Conservation (phyloP, 2,113 vertebrate genomes). For the Andinoacara biseriatus region DNA sequence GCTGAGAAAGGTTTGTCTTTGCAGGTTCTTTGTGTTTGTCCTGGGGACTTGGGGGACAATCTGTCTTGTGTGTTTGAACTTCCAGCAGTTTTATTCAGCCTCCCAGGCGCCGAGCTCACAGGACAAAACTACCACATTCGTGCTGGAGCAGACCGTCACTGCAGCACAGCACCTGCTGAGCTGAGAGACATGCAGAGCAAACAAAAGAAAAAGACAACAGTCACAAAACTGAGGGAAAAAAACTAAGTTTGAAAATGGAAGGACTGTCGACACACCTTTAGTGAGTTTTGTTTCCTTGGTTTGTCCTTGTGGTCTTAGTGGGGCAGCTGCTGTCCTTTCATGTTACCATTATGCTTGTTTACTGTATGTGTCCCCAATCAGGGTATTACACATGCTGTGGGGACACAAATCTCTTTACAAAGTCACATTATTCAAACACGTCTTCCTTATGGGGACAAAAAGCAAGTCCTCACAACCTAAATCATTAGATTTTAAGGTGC, state of each 20-base stretch:
- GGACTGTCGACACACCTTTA: constrained; percentile 5
- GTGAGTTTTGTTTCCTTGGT: constrained; percentile 11
- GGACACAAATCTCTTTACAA: neutral
- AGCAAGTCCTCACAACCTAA: neutral
- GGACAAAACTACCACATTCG: constrained; percentile 40
- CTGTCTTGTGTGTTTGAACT: constrained; percentile 41
- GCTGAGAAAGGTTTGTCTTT: constrained; percentile 36
- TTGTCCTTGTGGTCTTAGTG: constrained; percentile 36
- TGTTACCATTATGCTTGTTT: neutral
- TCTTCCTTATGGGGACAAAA: neutral
- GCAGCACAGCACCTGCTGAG: constrained; percentile 23
- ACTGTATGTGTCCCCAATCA: neutral
- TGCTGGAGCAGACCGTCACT: constrained; percentile 3
- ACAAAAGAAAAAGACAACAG: neutral
- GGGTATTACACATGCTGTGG: neutral
- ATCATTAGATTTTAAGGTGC: neutral
- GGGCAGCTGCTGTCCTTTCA: neutral
- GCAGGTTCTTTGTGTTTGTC: constrained; percentile 52
- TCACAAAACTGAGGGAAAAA: neutral
- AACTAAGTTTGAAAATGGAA: neutral
- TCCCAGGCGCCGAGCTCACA: constrained; percentile 49
- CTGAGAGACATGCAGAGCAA: constrained; percentile 9
- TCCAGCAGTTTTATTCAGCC: constrained; percentile 33
- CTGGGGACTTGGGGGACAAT: constrained; percentile 24
- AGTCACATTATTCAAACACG: too few species aligned